Conservation (phyloP, 2,888 invertebrate species). For the Melikaiella ostensackeni region DNA sequence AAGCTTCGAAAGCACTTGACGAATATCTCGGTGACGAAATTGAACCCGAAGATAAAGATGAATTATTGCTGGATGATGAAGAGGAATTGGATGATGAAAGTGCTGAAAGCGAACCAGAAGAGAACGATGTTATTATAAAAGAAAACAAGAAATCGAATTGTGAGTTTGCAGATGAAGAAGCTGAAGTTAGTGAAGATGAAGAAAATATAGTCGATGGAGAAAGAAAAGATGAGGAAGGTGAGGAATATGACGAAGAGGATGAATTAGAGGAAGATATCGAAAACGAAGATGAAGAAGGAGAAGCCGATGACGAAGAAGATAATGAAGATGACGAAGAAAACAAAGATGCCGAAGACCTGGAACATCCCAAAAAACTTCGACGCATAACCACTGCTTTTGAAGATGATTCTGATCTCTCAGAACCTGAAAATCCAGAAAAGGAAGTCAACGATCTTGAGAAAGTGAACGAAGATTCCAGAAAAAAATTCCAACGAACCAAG, state of each 20-base stretch:
- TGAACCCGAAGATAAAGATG: constrained; percentile 57
- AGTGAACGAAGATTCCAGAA: constrained; percentile 16
- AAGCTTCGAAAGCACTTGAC: constrained; percentile 71
- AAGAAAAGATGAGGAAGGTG: constrained; percentile 76
- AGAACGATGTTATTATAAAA: constrained; percentile 65
- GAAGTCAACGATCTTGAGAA: constrained; percentile 53
- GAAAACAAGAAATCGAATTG: constrained; percentile 62
- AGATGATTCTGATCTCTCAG: constrained; percentile 61
- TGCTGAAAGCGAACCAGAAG: constrained; percentile 58
- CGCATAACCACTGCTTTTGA: constrained; percentile 65
- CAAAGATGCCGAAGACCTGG: constrained; percentile 79
- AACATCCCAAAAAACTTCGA: constrained; percentile 62
- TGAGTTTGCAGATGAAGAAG: constrained; percentile 78
- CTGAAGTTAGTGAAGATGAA: constrained; percentile 76
- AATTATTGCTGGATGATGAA: constrained; percentile 60
- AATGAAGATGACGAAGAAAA: constrained; percentile 65
- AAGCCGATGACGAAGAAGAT: constrained; percentile 70
- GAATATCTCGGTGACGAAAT: constrained; percentile 73
- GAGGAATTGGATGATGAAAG: constrained; percentile 62
- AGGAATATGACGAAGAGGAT: constrained; percentile 79
- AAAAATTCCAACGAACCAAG: constrained; percentile 32
- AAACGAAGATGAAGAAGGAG: constrained; percentile 73
- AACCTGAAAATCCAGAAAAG: constrained; percentile 11
- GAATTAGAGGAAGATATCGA: constrained; percentile 69
- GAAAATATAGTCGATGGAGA: constrained; percentile 74